Evolutionary conservation across 2,888 invertebrate species (phyloP).

Genomic region (Diploptera punctata): DNA sequence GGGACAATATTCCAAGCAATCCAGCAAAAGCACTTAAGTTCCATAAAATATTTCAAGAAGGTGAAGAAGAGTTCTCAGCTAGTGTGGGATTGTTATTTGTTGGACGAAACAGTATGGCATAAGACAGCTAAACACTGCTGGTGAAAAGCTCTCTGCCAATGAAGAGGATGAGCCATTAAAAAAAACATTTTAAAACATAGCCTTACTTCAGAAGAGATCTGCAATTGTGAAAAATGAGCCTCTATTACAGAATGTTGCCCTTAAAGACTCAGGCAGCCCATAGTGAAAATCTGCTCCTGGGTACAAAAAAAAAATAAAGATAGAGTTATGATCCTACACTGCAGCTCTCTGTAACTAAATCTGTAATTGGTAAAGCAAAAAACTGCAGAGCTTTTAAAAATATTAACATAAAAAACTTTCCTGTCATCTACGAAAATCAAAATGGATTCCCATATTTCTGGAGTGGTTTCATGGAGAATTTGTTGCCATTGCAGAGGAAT

Average conservation of each 20-base stretch:
- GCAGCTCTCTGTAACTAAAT: constrained; percentile 2
- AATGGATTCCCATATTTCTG: neutral
- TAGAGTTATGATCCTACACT: neutral
- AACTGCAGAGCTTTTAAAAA: neutral
- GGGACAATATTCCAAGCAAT: neutral
- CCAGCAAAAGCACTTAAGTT: neutral
- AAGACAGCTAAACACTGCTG: neutral
- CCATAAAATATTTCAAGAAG: neutral
- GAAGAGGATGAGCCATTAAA: neutral
- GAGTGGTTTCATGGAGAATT: neutral
- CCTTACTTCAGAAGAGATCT: neutral
- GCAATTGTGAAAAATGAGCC: neutral
- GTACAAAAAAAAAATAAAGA: constrained; percentile 9
- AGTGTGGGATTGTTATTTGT: neutral
- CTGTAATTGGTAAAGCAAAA: constrained; percentile 1
- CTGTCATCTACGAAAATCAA: neutral
- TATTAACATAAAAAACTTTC: neutral
- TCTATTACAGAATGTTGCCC: constrained; percentile 1
- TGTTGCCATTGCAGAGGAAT: neutral
- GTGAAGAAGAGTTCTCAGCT: neutral
- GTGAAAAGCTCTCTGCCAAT: neutral
- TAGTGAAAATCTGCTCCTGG: constrained; percentile 6
- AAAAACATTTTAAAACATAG: neutral
- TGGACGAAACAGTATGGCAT: too few species aligned
- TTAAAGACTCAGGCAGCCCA: neutral